Evolutionary conservation across 2,888 invertebrate genomes (phyloP), one percentile per base, ranked within the genome.

Genomic region (Monoplex corrugatus): DNA sequence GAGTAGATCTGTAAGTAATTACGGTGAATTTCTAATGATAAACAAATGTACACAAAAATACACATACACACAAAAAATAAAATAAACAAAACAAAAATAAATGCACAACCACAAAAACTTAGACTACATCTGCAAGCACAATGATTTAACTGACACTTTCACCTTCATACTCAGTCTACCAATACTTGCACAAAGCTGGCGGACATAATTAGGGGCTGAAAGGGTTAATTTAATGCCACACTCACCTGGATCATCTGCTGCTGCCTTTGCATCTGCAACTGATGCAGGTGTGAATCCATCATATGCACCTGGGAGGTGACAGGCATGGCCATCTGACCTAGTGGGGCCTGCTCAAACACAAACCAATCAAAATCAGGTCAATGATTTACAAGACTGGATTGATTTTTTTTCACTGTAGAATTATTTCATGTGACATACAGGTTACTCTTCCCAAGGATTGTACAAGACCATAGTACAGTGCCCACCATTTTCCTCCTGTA

Each of bases 251-350:
- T 89, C 89, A 91, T 89, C 57, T 89, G 89, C 80, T 90, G 63
- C 75, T 92, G 92, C 38, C 57, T 89, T 86, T 91, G 83, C 85
- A 90, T 90, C 78, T 92, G 92, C 38, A 88, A 84, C 63, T 90
- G 89, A 28, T 85, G 40, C 63, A 90, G 88, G n/a, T 90, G 89
- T 3, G 88, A 78, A 83, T 92, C 91, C 86, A 90, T 89, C 72
- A 63, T 88, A 35, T 92, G 90, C 32, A 92, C 87, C 44, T 89
- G 87, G 5, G 90, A 72, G 2, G 91, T 90, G 28, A 89, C 87
- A 50, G 92, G 92, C 86, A 89, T 87, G 2, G 45, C 83, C 91
- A 91, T 89, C n/a, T 63, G 85, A 1, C 87, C 75, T 19, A 83
- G 90, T 35, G 91, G 90, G 87, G 89, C 68, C 63, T 19, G 57